phyloP scores from a whole-genome alignment of 2,888 invertebrate species.

The Rambutsinella grinnellia region DNA sequence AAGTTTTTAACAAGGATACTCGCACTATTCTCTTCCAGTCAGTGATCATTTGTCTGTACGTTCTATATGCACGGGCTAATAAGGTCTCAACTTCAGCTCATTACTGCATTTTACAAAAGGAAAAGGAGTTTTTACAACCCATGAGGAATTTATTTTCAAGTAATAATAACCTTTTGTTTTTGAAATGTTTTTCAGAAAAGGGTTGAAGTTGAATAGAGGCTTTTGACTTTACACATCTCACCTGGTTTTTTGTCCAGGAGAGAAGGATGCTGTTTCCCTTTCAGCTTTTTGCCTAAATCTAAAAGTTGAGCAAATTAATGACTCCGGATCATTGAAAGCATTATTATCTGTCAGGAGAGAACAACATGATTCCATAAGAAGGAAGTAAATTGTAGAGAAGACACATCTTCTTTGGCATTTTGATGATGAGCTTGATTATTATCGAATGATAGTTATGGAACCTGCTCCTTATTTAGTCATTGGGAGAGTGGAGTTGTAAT shows the following conservation, averaged over 20 bases:
- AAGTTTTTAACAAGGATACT: constrained; percentile 13
- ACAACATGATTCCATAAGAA: not conserved
- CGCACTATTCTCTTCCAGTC: not conserved
- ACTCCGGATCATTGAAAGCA: constrained; percentile 1
- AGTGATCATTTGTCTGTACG: not conserved
- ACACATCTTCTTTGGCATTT: constrained; percentile 15
- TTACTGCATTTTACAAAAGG: constrained; percentile 8
- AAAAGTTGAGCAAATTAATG: not conserved
- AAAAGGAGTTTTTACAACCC: constrained; percentile 11
- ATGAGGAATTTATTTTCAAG: constrained; percentile 10
- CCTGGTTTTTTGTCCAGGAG: not conserved
- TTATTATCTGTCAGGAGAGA: constrained; percentile 13
- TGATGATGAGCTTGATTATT: no score
- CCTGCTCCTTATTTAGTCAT: no score
- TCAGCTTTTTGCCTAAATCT: not conserved
- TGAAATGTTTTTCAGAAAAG: not conserved
- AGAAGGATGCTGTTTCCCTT: not conserved
- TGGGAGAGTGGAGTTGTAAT: no score
- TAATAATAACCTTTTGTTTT: constrained; percentile 34
- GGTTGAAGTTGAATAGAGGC: no score
- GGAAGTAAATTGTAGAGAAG: no score
- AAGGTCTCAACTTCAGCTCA: constrained; percentile 1
- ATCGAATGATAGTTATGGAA: no score
- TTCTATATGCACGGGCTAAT: not conserved
- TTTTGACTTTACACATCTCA: not conserved